These are phyloP conservation scores for Dasyurus viverrinus DNA, from an alignment of 2,113 vertebrate genomes.

Conservation along the genomic window DNA sequence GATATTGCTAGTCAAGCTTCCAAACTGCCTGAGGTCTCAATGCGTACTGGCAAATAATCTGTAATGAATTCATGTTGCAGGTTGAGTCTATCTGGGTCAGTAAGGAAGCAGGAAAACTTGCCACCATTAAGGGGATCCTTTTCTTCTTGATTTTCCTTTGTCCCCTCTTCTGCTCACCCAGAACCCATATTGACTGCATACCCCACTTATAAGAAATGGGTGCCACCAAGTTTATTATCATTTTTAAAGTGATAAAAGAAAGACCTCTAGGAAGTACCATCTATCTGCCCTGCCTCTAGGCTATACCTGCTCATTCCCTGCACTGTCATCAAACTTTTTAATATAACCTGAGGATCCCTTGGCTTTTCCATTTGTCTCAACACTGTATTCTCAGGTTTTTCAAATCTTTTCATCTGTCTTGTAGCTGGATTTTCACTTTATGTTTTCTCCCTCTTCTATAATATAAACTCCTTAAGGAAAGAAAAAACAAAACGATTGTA, in stretches of 20 bases:
- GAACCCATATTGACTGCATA: neutral
- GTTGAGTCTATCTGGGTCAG: neutral
- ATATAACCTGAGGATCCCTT: neutral
- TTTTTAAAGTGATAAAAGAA: neutral
- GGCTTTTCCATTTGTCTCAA: neutral
- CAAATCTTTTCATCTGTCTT: neutral
- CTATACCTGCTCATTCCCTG: neutral
- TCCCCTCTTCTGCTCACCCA: neutral
- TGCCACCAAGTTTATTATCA: neutral
- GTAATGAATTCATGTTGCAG: neutral
- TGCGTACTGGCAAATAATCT: neutral
- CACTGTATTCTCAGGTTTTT: neutral
- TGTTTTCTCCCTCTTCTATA: neutral
- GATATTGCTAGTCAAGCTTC: neutral
- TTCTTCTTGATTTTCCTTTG: neutral
- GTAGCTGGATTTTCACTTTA: neutral
- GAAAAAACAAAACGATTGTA: neutral
- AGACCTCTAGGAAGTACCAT: neutral
- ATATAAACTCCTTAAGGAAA: neutral
- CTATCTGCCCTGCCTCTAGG: neutral
- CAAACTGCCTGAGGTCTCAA: neutral
- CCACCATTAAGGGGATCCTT: neutral
- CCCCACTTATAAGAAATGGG: neutral
- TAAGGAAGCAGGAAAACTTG: neutral
- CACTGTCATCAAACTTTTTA: neutral